Evolutionary conservation across 2,113 vertebrate species (phyloP).

Genomic region (Gopherus flavomarginatus): DNA sequence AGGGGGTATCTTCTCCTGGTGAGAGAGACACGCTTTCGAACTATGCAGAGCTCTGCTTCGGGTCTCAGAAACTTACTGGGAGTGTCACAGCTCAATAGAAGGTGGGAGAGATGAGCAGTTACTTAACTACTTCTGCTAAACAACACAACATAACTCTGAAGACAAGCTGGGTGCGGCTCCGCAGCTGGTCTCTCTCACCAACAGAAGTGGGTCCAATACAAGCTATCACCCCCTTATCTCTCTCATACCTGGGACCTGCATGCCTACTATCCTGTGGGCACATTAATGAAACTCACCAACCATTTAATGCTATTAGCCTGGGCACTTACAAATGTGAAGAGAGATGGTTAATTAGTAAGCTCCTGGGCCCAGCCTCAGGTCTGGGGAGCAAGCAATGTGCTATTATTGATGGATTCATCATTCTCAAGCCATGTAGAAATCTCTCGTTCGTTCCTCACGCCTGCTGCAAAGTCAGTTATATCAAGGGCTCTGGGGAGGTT

Average conservation of each 20-base stretch:
- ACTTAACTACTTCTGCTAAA: no score
- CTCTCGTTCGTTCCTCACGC: background rate
- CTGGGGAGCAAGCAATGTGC: background rate
- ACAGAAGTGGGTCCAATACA: no score
- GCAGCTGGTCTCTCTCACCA: background rate
- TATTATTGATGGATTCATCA: background rate
- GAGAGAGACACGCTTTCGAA: background rate
- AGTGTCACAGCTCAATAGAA: no score
- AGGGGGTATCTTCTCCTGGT: background rate
- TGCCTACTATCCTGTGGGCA: background rate
- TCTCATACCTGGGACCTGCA: no score
- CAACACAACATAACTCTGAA: no score
- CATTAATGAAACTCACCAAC: background rate
- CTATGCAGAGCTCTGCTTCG: no score
- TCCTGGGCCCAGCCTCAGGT: background rate
- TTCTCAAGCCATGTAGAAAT: background rate
- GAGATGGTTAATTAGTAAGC: background rate
- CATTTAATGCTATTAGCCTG: background rate
- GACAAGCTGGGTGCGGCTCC: background rate
- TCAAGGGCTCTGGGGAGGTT: background rate
- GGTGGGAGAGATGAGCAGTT: no score
- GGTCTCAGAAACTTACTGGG: background rate
- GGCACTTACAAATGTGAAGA: background rate
- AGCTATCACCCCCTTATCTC: no score
- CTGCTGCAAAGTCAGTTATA: background rate